Evolutionary conservation across 2,797 vertebrate genomes (phyloP), one percentile per base, ranked within the genome.

Genomic region (Chaetophractus vellerosus): DNA sequence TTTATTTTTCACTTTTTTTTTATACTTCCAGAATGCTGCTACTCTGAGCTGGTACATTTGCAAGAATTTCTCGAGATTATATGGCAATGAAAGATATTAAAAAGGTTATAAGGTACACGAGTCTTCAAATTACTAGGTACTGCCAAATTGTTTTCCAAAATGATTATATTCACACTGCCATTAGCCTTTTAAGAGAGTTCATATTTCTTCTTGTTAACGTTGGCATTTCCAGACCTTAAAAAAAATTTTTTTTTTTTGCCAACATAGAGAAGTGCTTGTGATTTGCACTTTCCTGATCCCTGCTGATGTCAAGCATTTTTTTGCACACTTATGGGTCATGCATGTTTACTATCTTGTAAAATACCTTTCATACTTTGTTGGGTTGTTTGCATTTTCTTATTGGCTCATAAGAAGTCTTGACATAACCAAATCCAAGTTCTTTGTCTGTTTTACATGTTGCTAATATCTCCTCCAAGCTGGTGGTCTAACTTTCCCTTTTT

Each of bases 211-310:
- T 82, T 38, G 45, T 66, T 38, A 82, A 59, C 6, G 21, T 19
- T n/a, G 50, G 9, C 68, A 68, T 75, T 81, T 69, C 52, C 31
- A 95, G 64, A 33, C 15, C 33, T 87, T 33, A 9, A 61, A 61
- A 28, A 64, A 64, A 10, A 61, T 33, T 79, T 41, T 50, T 59
- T 64, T 55, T 8, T 57, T 74, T 61, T 81, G 24, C 74, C 38
- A 24, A 0, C 0, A 14, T 26, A 23, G 48, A 33, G 26, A 0
- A 3, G 28, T 4, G 14, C n/a, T 52, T 68, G 1, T 21, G 26
- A 71, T 19, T 52, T 61, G 36, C 11, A 19, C 23, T 52, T 63
- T 57, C 15, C 24, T 71, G 31, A 38, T 64, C 16, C 5, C 12
- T 14, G 10, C n/a, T 33, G 28, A 31, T 81, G n/a, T 9, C 19